A percentile compares a stretch with the other conserved stretches of the same genome.
Evolutionary conservation across 2,888 invertebrate species (phyloP).

Genomic region (Meiosimyza decipiens): DNA sequence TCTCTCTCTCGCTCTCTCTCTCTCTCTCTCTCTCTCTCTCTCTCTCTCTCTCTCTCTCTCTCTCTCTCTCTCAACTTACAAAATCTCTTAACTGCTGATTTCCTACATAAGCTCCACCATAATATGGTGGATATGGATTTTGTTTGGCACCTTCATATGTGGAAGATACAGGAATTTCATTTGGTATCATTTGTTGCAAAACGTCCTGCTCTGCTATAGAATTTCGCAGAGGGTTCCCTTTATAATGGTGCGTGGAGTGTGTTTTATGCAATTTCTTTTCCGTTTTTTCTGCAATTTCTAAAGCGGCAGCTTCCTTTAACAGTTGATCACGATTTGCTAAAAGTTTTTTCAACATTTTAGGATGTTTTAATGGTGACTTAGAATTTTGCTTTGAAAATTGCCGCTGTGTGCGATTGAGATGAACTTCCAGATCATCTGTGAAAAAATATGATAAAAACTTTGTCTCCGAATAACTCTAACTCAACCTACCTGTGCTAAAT

Average conservation of each 20-base stretch:
- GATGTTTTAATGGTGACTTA: conserved; percentile 63
- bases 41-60: neutral
- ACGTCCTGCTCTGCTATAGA: conserved; percentile 48
- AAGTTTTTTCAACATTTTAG: conserved; percentile 65
- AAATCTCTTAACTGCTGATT: conserved; percentile 48
- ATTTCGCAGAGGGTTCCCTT: conserved; percentile 49
- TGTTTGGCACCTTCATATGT: conserved; percentile 41
- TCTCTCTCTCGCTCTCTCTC: no score
- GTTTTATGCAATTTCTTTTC: conserved; percentile 37
- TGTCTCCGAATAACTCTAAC: no score
- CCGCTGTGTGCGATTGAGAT: conserved; percentile 66
- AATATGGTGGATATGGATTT: conserved; percentile 46
- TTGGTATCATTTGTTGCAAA: conserved; percentile 53
- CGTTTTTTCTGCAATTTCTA: conserved; percentile 42
- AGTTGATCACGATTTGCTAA: conserved; percentile 58
- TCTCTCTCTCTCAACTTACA: conserved; percentile 47
- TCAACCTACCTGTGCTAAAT: conserved; percentile 74
- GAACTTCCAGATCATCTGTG: conserved; percentile 63
- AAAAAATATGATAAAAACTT: neutral
- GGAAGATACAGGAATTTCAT: conserved; percentile 40
- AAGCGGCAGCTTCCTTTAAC: conserved; percentile 51
- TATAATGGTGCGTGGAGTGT: conserved; percentile 42
- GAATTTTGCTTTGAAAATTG: conserved; percentile 54
- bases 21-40: no score
- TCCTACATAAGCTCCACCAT: conserved; percentile 43